phyloP scores from a whole-genome alignment of 2,113 vertebrate genomes.

The Tor tambroides region DNA sequence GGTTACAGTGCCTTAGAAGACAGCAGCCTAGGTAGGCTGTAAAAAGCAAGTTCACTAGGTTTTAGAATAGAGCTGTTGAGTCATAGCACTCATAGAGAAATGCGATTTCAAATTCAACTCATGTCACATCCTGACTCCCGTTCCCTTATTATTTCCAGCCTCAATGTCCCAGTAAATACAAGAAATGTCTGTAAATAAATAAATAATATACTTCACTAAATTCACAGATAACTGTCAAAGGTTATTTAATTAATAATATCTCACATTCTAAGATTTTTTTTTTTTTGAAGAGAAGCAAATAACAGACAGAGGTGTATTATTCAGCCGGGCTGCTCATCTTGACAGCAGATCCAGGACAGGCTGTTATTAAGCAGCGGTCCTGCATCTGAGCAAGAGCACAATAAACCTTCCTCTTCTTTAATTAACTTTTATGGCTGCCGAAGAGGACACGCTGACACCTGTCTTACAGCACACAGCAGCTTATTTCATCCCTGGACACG shows the following conservation, averaged over 20 bases:
- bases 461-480: conserved; percentile 62
- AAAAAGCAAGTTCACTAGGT: neutral
- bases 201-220: neutral
- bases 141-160: neutral
- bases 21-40: neutral
- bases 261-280: neutral
- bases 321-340: conserved; percentile 59
- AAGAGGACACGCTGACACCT: conserved; percentile 73
- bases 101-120: neutral
- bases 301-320: conserved; percentile 55
- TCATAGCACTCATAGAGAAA: neutral
- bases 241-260: neutral
- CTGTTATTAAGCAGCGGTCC: conserved; percentile 68
- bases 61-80: neutral
- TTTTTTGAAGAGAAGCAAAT: neutral
- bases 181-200: neutral
- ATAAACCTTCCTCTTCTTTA: conserved; percentile 76
- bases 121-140: neutral
- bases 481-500: conserved; percentile 58
- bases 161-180: neutral
- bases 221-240: conserved; percentile 11
- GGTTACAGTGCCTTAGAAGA: neutral
- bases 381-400: conserved; percentile 62
- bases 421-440: conserved; percentile 75
- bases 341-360: conserved; percentile 66